Evolutionary conservation across 2,113 vertebrate genomes (phyloP).

Genomic region (Lanius ludovicianus): DNA sequence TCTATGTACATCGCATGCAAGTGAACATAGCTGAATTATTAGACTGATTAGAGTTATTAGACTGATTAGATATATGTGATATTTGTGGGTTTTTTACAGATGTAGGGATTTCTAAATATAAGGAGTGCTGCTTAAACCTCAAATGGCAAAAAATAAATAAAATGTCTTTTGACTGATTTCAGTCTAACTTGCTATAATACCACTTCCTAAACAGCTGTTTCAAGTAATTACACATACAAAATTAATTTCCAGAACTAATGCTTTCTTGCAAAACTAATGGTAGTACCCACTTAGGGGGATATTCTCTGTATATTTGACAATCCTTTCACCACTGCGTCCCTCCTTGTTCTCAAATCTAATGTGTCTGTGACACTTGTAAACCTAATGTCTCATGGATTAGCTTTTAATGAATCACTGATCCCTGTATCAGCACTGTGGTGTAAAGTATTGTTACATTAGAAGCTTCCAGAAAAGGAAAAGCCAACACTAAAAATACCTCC

Average conservation of each 20-base stretch:
- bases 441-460: constrained; percentile 23
- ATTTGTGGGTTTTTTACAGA: not conserved
- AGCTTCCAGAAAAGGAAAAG: constrained; percentile 51
- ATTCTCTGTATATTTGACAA: constrained; percentile 37
- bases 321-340: not conserved
- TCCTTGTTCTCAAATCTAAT: constrained; percentile 27
- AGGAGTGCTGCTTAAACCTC: not conserved
- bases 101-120: not conserved
- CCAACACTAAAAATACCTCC: constrained; percentile 24
- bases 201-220: not conserved
- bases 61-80: not conserved
- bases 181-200: constrained; percentile 3
- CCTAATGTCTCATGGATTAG: constrained; percentile 8
- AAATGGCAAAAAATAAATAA: constrained; percentile 24
- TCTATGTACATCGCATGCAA: not conserved
- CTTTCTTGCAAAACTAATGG: constrained; percentile 41
- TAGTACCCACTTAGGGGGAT: not conserved
- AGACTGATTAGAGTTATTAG: not conserved
- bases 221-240: not conserved
- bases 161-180: not conserved
- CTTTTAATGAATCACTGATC: constrained; percentile 43
- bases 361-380: constrained; percentile 8
- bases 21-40: not conserved
- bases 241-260: constrained; percentile 56
- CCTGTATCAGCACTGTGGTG: constrained; percentile 16